phyloP scores from a whole-genome alignment of 1,140 invertebrate genomes.

The Pseudomyrmex sp. region DNA sequence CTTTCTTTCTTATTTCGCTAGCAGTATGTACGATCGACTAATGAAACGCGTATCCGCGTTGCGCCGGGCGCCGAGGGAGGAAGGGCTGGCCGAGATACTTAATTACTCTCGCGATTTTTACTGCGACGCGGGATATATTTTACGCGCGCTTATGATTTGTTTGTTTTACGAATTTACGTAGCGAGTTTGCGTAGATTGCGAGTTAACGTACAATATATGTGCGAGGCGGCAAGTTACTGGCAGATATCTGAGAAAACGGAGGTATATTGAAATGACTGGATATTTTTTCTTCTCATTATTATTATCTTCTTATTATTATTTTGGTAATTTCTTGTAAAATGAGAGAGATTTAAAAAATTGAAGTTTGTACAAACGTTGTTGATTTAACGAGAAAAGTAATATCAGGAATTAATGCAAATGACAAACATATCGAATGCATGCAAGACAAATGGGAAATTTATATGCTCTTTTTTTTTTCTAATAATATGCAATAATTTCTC shows the following conservation, averaged over 20 bases:
- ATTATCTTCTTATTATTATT: neutral
- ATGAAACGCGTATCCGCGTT: slow-evolving; percentile 36
- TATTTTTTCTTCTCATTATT: neutral
- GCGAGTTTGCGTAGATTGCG: slow-evolving; percentile 10
- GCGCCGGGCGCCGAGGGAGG: slow-evolving; percentile 11
- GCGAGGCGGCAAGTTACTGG: neutral
- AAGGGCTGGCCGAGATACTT: slow-evolving; percentile 37
- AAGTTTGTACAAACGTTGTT: neutral
- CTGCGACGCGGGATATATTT: neutral
- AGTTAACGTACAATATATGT: slow-evolving; percentile 7
- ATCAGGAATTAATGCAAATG: slow-evolving; percentile 14
- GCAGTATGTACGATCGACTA: slow-evolving; percentile 1
- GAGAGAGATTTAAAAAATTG: neutral
- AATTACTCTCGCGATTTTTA: slow-evolving; percentile 55
- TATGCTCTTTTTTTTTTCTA: too few species aligned
- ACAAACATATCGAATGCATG: neutral
- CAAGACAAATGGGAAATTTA: too few species aligned
- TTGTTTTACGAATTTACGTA: slow-evolving; percentile 40
- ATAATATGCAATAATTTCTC: too few species aligned
- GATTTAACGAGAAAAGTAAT: neutral
- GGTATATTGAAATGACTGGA: slow-evolving; percentile 4
- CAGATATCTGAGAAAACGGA: neutral
- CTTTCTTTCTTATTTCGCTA: neutral
- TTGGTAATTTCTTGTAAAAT: neutral
- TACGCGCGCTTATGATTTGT: slow-evolving; percentile 14